Conservation (phyloP, 2,888 invertebrate genomes). For the Synergus itoensis region DNA sequence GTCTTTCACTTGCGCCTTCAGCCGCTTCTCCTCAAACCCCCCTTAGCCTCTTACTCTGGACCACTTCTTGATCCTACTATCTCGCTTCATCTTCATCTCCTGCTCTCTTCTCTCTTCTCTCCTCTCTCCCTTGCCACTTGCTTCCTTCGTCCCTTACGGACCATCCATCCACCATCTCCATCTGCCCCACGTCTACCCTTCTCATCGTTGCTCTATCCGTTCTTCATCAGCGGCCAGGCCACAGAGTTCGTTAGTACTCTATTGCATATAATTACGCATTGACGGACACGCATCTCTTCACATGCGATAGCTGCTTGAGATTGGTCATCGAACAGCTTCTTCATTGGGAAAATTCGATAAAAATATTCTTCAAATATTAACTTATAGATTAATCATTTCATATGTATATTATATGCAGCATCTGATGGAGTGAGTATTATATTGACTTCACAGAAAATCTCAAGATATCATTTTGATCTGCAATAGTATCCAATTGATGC, state of each 20-base stretch:
- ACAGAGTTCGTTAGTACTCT: conserved; percentile 34
- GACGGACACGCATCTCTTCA: conserved; percentile 35
- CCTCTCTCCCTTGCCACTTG: conserved; percentile 44
- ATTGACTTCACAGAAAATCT: too few species aligned
- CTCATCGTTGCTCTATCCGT: conserved; percentile 37
- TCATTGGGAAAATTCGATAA: neutral
- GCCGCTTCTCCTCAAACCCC: conserved; percentile 3
- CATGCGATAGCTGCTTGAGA: conserved; percentile 16
- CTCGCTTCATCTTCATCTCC: conserved; percentile 18
- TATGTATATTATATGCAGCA: neutral
- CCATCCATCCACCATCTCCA: conserved; percentile 55
- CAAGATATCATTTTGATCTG: too few species aligned
- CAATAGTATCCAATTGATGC: too few species aligned
- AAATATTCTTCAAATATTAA: conserved; percentile 3
- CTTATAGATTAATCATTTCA: neutral
- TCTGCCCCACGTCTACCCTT: conserved; percentile 46
- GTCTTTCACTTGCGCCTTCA: conserved; percentile 29
- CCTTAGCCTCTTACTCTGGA: conserved; percentile 28
- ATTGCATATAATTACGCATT: conserved; percentile 41
- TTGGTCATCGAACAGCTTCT: conserved; percentile 19
- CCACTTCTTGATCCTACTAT: conserved; percentile 27
- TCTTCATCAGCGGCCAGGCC: conserved; percentile 34
- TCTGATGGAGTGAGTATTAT: too few species aligned
- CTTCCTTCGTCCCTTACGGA: conserved; percentile 44
- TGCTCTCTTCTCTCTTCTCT: conserved; percentile 19